Percentiles rank a stretch among this genome's conserved stretches.
phyloP scores from a whole-genome alignment of 1,140 invertebrate species.

The Leptopilina boulardi region DNA sequence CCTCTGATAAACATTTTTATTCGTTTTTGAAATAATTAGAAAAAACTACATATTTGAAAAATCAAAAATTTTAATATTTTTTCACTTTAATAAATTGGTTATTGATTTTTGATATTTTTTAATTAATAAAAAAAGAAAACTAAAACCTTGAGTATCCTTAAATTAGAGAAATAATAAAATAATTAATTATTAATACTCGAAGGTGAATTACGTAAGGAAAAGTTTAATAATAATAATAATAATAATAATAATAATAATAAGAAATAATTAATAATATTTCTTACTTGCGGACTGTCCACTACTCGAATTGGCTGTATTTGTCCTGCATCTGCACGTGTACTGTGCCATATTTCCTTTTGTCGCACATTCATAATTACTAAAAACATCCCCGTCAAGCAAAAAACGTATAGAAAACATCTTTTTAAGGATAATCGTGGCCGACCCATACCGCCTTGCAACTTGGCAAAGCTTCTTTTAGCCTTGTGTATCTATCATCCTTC shows the following conservation, averaged over 20 bases:
- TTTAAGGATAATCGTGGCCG: slow-evolving; percentile 75
- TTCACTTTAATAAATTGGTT: too few species aligned
- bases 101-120: too few species aligned
- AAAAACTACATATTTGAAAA: too few species aligned
- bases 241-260: slow-evolving; percentile 3
- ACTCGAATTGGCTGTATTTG: slow-evolving; percentile 55
- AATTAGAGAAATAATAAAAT: too few species aligned
- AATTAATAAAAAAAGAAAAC: too few species aligned
- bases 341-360: slow-evolving; percentile 72
- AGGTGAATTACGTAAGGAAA: too few species aligned
- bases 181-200: too few species aligned
- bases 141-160: too few species aligned
- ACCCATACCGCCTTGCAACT: slow-evolving; percentile 69
- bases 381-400: slow-evolving; percentile 71
- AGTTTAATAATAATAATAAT: slow-evolving; percentile 2
- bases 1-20: too few species aligned
- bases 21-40: too few species aligned
- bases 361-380: slow-evolving; percentile 74
- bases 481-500: slow-evolving; percentile 39
- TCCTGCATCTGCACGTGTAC: slow-evolving; percentile 60
- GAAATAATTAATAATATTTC: background rate
- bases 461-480: slow-evolving; percentile 45
- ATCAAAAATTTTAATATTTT: too few species aligned
- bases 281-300: slow-evolving; percentile 52
- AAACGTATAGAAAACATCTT: slow-evolving; percentile 74